Evolutionary conservation across 2,113 vertebrate species (phyloP).

Genomic region (Neodontobutis hainanensis): DNA sequence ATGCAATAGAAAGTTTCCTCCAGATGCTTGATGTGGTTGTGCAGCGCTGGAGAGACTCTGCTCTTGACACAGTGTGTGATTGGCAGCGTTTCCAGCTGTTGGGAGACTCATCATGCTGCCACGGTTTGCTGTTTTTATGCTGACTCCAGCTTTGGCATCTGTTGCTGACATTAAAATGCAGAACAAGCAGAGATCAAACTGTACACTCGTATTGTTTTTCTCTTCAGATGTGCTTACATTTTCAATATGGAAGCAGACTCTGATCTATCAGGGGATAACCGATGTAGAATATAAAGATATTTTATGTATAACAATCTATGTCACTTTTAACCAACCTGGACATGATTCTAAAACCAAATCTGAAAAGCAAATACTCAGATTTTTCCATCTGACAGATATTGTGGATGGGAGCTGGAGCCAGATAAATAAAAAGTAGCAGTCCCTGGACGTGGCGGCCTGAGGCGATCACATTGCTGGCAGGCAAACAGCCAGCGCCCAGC

Average conservation of each 20-base stretch:
- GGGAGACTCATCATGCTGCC: conserved; percentile 20
- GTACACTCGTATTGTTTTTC: conserved; percentile 5
- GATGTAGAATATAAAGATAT: not conserved
- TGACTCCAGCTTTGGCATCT: conserved; percentile 50
- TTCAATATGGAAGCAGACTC: not conserved
- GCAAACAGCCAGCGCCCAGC: conserved; percentile 65
- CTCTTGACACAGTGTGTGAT: conserved; percentile 46
- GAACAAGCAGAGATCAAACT: conserved; percentile 28
- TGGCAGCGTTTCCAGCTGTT: conserved; percentile 57
- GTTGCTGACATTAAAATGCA: conserved; percentile 34
- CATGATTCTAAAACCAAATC: conserved; percentile 11
- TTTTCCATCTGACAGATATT: conserved; percentile 19
- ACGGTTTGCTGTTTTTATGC: conserved; percentile 20
- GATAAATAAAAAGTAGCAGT: conserved; percentile 61
- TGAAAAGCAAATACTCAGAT: conserved; percentile 22
- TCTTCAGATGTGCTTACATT: not conserved
- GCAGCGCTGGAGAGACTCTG: conserved; percentile 16
- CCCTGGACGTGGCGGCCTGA: conserved; percentile 47
- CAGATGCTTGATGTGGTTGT: conserved; percentile 34
- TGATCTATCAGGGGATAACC: not conserved
- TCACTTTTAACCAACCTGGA: conserved; percentile 15
- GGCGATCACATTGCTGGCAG: conserved; percentile 68
- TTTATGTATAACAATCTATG: not conserved
- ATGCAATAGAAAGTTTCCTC: conserved; percentile 25
- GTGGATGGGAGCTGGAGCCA: conserved; percentile 42